Conservation (phyloP, 2,113 vertebrate species). For the Eubucco bourcierii region DNA sequence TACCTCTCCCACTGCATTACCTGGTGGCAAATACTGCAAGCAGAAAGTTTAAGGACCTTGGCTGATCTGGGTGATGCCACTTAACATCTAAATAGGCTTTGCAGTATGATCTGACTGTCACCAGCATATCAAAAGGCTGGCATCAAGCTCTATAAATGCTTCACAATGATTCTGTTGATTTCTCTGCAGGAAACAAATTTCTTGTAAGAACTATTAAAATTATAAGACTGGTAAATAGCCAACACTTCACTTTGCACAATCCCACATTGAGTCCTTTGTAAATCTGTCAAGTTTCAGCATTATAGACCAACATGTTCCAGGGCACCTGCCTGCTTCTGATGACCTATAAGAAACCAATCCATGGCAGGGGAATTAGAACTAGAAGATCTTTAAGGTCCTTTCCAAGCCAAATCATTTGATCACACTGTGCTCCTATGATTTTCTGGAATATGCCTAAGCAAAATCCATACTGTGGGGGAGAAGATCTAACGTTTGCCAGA, state of each 20-base stretch:
- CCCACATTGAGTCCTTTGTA: background rate
- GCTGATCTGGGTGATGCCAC: background rate
- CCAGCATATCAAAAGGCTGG: background rate
- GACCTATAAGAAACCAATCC: background rate
- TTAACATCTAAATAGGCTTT: background rate
- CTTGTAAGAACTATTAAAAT: background rate
- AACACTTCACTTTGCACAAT: constrained; percentile 4
- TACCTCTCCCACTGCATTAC: background rate
- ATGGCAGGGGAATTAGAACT: too few species aligned
- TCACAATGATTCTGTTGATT: background rate
- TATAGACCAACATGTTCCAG: background rate
- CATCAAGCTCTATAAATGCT: background rate
- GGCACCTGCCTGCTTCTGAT: background rate
- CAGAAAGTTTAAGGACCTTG: background rate
- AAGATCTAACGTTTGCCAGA: background rate
- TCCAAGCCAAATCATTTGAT: too few species aligned
- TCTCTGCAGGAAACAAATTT: constrained; percentile 1
- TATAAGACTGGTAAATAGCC: background rate
- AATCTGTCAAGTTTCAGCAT: background rate
- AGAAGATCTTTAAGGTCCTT: too few species aligned
- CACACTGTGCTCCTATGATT: background rate
- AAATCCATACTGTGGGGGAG: background rate
- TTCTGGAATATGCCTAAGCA: background rate
- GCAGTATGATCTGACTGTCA: background rate
- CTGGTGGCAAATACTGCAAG: background rate